Evolutionary conservation across 2,888 invertebrate genomes (phyloP), one percentile per base, ranked within the genome.

Genomic region (Apodemia mormo): DNA sequence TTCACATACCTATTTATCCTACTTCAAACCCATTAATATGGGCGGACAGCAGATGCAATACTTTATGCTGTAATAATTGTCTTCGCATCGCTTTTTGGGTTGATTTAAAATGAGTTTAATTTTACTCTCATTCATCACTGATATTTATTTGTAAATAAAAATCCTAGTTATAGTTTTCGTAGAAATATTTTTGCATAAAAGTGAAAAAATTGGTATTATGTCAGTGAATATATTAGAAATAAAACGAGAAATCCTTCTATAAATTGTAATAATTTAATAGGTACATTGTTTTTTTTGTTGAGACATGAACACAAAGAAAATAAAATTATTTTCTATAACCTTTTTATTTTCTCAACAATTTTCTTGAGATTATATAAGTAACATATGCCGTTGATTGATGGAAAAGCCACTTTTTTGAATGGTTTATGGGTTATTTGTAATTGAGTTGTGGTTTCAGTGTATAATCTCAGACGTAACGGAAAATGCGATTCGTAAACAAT

Each of bases 121-220:
- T 5, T 49, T 8, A 29, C 22, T 58, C 29, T 29, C 10, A 58
- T 58, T 58, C 56, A 58, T 61, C 58, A 30, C 61, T 30, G 61
- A 61, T 61, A 61, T 61, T 61, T 61, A 61, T 61, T 61, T 61
- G 61, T 61, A 61, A 30, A 61, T 61, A 61, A 61, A 49, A 61
- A 61, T 61, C 14, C 33, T 61, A 61, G 61, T 33, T 61, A 61
- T 61, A 61, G 61, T 58, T 58, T 58, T 58, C 58, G n/a, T 58
- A 58, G 58, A 30, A 30, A 58, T 58, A 58, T 58, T 58, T 45
- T 58, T 58, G 58, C 58, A 58, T 45, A 45, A 58, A 58, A 61
- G 33, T 61, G 12, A 33, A 61, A 61, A 61, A 61, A 6, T 61
- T 30, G 61, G 61, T 61, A 61, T 61, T 61, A 61, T 61, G 61